phyloP scores from a whole-genome alignment of 2,113 vertebrate genomes.

The Ifrita kowaldi region DNA sequence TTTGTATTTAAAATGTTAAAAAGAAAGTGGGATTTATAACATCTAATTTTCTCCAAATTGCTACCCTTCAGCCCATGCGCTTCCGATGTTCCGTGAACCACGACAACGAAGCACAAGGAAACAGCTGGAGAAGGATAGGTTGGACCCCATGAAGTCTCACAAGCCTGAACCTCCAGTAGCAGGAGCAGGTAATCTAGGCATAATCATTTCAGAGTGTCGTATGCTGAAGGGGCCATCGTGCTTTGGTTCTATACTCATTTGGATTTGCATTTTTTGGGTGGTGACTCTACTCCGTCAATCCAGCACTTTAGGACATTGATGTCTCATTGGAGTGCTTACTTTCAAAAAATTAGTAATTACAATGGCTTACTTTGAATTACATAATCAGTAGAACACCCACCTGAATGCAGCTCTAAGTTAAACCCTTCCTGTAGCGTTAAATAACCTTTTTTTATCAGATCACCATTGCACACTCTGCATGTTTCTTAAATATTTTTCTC shows the following conservation, averaged over 20 bases:
- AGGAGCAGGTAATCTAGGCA: constrained; percentile 84
- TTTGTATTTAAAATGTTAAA: neutral
- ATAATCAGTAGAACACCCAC: neutral
- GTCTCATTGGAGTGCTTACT: neutral
- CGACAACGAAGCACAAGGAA: constrained; percentile 93
- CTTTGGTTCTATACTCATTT: neutral
- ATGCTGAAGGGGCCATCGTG: neutral
- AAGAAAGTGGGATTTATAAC: neutral
- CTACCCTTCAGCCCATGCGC: constrained; percentile 83
- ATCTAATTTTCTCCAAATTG: neutral
- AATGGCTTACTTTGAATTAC: neutral
- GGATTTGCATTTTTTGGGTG: neutral
- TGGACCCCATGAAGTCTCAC: constrained; percentile 93
- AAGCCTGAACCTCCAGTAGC: constrained; percentile 96
- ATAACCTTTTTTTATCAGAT: neutral
- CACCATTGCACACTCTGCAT: neutral
- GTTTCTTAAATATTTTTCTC: neutral
- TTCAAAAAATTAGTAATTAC: neutral
- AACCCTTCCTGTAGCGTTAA: neutral
- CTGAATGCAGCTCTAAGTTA: neutral
- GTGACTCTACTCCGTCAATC: accelerated
- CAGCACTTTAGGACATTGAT: neutral
- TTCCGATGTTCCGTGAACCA: constrained; percentile 98
- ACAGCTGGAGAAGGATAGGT: constrained; percentile 93
- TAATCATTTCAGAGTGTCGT: neutral